phyloP scores from a whole-genome alignment of 2,888 invertebrate genomes.

The Stomorhina lunata region DNA sequence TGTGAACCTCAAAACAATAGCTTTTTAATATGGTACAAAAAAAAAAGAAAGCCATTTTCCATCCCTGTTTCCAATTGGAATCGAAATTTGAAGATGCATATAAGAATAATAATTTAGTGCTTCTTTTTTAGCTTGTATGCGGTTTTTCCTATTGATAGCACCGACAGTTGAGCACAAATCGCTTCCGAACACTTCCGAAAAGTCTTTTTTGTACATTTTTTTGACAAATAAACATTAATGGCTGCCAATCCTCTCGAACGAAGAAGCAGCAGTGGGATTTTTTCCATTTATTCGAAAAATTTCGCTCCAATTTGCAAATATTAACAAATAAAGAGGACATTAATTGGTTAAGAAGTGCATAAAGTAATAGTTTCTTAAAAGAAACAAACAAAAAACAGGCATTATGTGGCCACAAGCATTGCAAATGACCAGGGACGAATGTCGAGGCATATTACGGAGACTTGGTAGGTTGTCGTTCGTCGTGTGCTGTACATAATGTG shows the following conservation, averaged over 20 bases:
- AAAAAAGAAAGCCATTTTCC: too few species aligned
- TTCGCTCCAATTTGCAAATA: conserved; percentile 73
- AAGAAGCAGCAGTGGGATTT: conserved; percentile 70
- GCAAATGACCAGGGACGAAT: conserved; percentile 93
- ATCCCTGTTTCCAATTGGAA: too few species aligned
- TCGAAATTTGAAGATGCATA: too few species aligned
- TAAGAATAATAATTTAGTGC: too few species aligned
- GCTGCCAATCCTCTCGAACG: conserved; percentile 71
- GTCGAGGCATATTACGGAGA: conserved; percentile 91
- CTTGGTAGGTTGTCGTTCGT: conserved; percentile 83
- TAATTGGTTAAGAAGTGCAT: conserved; percentile 66
- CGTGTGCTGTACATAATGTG: conserved; percentile 57
- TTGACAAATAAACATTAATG: conserved; percentile 75
- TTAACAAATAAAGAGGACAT: conserved; percentile 69
- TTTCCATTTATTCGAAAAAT: conserved; percentile 65
- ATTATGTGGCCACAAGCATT: conserved; percentile 79
- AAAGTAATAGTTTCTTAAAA: conserved; percentile 61
- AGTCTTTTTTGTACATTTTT: conserved; percentile 68
- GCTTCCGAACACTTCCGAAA: conserved; percentile 45
- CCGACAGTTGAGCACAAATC: neutral
- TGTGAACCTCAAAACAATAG: too few species aligned
- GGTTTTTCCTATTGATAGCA: too few species aligned
- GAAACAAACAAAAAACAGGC: conserved; percentile 65
- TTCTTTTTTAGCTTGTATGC: too few species aligned
- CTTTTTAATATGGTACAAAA: too few species aligned